A percentile compares a stretch with the other conserved stretches of the same genome.
Evolutionary conservation across 2,113 vertebrate species (phyloP).

Genomic region (Garra rufa): DNA sequence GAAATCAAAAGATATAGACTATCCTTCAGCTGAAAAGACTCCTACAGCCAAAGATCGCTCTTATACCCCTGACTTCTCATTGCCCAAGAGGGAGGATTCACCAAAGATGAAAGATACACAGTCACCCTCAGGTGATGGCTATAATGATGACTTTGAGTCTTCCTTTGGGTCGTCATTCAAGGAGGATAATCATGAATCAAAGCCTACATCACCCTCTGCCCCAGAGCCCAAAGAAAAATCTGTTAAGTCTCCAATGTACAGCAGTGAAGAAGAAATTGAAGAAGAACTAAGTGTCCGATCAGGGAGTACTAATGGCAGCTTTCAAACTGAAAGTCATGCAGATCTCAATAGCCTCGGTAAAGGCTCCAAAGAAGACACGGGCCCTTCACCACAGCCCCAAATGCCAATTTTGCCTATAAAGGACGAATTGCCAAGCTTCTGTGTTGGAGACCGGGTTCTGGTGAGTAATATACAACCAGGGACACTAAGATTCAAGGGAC

Average conservation of each 20-base stretch:
- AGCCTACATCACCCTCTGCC: constrained; percentile 51
- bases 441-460: constrained; percentile 87
- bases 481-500: constrained; percentile 89
- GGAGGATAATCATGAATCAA: constrained; percentile 61
- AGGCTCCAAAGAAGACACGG: constrained; percentile 65
- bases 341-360: constrained; percentile 77
- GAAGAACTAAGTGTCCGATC: constrained; percentile 81
- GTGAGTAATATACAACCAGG: constrained; percentile 90
- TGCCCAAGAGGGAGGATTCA: constrained; percentile 68
- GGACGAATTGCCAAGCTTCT: constrained; percentile 80
- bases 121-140: constrained; percentile 59
- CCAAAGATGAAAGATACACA: constrained; percentile 56
- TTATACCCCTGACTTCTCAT: constrained; percentile 70
- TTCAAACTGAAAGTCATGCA: constrained; percentile 73
- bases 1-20: constrained; percentile 61
- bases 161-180: constrained; percentile 67
- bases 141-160: constrained; percentile 80
- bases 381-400: constrained; percentile 55
- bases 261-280: constrained; percentile 82
- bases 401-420: constrained; percentile 37
- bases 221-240: constrained; percentile 59
- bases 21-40: constrained; percentile 59
- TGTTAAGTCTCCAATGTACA: constrained; percentile 36
- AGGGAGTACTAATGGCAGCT: constrained; percentile 65
- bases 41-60: constrained; percentile 63